Base-by-base conservation (phyloP, 1,140 invertebrate species). In the Amphibalanus amphitrite region DNA sequence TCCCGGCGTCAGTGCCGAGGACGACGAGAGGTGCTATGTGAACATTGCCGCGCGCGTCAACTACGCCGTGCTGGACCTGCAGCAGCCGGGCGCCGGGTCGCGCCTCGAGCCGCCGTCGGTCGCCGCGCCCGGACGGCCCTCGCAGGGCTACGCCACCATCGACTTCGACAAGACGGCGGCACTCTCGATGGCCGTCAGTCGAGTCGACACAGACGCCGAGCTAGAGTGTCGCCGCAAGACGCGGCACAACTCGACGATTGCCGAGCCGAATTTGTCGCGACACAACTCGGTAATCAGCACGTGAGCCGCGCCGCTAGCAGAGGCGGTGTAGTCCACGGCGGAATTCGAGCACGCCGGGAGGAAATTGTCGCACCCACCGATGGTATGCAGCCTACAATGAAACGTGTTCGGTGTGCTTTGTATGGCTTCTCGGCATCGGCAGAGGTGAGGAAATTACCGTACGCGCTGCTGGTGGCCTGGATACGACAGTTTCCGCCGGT, bases 151-250 rank as follows among this genome's bases (percentile, higher is more conserved):
- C 77, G 92, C 91, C 17, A 92, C 89, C 0, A 97, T 97, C 72
- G 94, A 97, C 81, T 95, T 96, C 79, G 88, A 94, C 76, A 91
- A 90, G 80, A 96, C 93, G 0, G 88, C 87, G 33, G 93, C 93
- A 25, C 81, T 96, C n/a, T 80, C 79, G 1, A 80, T 79, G 72
- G 78, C 82, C 0, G 78, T 77, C 29, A 70, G 73, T 33, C 33
- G 69, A 15, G 71, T 72, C 28, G 64, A 65, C n/a, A 6, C 38
- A 17, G 29, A 69, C 29, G 73, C 72, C 59, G 76, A 80, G 71
- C 79, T 79, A 23, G 76, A 79, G 26, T 78, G 79, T 17, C 73
- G 77, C 47, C 70, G 82, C 59, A 81, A 81, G 74, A 82, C 82
- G 17, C 75, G 82, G n/a, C 81, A 82, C 70, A 82, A 81, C 74